Evolutionary conservation across 2,888 invertebrate genomes (phyloP).

Genomic region (Andrena trimmerana): DNA sequence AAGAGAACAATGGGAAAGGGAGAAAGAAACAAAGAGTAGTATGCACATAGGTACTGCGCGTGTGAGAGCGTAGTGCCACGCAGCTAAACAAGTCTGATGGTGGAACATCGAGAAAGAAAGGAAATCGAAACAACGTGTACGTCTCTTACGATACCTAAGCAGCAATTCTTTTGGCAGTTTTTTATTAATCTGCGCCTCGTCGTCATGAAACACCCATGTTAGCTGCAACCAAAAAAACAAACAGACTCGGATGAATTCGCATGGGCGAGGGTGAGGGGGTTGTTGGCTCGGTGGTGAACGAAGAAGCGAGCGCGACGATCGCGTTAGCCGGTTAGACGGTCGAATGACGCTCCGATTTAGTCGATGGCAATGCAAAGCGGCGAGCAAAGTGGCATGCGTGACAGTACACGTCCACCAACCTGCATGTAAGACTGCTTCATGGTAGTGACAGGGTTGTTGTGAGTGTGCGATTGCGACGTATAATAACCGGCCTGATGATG

Average conservation of each 20-base stretch:
- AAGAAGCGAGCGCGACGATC: background rate
- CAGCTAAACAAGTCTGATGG: background rate
- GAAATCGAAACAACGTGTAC: background rate
- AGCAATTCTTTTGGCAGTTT: conserved; percentile 98
- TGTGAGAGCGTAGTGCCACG: background rate
- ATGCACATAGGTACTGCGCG: background rate
- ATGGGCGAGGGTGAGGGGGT: background rate
- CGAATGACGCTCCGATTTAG: conserved; percentile 19
- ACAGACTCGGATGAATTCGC: conserved; percentile 15
- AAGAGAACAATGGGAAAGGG: background rate
- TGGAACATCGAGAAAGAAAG: background rate
- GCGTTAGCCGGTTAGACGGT: conserved; percentile 12
- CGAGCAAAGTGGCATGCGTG: conserved; percentile 54
- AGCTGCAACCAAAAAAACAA: conserved; percentile 87
- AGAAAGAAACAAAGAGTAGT: background rate
- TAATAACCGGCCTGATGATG: conserved; percentile 83
- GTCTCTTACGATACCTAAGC: conserved; percentile 87
- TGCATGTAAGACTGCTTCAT: conserved; percentile 86
- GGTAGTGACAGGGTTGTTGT: conserved; percentile 84
- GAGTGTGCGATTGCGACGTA: conserved; percentile 82
- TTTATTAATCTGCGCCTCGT: conserved; percentile 95
- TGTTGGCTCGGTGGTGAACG: background rate
- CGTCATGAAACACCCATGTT: conserved; percentile 91
- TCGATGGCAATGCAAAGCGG: conserved; percentile 44
- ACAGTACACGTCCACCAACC: conserved; percentile 78